Conservation (phyloP, 1,140 invertebrate genomes). For the Grapholita molesta region DNA sequence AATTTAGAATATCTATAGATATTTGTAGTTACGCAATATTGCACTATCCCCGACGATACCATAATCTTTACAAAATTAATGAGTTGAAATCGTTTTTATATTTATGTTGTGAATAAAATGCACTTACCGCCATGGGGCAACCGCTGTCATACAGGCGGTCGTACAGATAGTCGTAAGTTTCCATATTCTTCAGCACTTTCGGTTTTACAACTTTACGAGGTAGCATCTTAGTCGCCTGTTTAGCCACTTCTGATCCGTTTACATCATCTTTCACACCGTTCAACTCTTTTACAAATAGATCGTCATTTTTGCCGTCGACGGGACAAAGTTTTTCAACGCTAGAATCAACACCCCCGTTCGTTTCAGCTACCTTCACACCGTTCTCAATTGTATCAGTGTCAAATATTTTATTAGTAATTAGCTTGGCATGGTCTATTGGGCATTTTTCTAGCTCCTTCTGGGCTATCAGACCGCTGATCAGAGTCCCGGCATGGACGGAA, state of each 20-base stretch:
- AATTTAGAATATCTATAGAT: no score
- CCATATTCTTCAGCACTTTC: constrained; percentile 61
- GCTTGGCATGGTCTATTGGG: constrained; percentile 40
- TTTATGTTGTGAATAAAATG: not conserved
- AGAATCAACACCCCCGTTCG: not conserved
- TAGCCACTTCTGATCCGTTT: constrained; percentile 24
- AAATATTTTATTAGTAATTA: not conserved
- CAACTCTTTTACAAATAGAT: not conserved
- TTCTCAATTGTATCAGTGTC: not conserved
- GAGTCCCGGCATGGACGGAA: constrained; percentile 26
- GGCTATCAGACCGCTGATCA: constrained; percentile 35
- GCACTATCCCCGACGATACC: no score
- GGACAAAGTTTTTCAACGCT: not conserved
- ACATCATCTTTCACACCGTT: constrained; percentile 13
- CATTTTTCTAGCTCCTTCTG: constrained; percentile 34
- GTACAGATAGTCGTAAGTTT: constrained; percentile 57
- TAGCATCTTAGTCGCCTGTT: constrained; percentile 43
- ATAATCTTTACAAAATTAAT: not conserved
- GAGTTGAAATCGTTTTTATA: not conserved
- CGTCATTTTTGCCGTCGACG: not conserved
- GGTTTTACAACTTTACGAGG: constrained; percentile 50
- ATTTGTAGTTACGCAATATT: no score
- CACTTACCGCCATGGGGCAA: constrained; percentile 61
- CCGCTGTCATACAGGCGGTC: constrained; percentile 60
- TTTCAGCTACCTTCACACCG: not conserved